These are phyloP conservation scores for Cerastoderma edule DNA, from an alignment of 2,888 invertebrate genomes.

Conservation along the genomic window DNA sequence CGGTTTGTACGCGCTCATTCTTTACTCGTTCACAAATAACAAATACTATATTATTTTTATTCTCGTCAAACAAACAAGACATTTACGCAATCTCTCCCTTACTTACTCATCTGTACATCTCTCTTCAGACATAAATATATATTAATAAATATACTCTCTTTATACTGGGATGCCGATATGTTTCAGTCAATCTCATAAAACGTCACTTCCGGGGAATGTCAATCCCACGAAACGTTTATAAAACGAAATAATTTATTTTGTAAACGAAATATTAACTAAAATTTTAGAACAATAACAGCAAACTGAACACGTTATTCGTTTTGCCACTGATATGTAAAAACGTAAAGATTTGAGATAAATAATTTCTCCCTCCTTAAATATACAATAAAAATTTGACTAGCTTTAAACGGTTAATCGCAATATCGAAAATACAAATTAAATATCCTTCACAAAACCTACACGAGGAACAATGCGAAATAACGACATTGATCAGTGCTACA, in stretches of 20 bases:
- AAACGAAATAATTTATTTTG: conserved; percentile 13
- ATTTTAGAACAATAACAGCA: not conserved
- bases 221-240: not conserved
- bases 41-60: conserved; percentile 11
- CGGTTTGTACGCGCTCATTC: conserved; percentile 14
- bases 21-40: conserved; percentile 22
- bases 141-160: conserved; percentile 17
- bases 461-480: too few relatives aligned
- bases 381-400: conserved; percentile 27
- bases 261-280: conserved; percentile 8
- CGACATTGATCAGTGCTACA: too few relatives aligned
- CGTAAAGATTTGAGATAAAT: conserved; percentile 35
- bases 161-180: conserved; percentile 20
- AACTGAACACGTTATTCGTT: conserved; percentile 8
- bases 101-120: not conserved
- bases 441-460: too few relatives aligned
- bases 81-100: not conserved
- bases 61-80: too few relatives aligned
- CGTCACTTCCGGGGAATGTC: not conserved
- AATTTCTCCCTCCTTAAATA: conserved; percentile 27
- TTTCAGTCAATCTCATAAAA: conserved; percentile 22
- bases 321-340: conserved; percentile 41
- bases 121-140: conserved; percentile 5
- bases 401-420: too few relatives aligned
- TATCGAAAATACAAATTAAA: too few relatives aligned